Evolutionary conservation across 2,888 invertebrate genomes (phyloP).

Genomic region (Eilema depressum): DNA sequence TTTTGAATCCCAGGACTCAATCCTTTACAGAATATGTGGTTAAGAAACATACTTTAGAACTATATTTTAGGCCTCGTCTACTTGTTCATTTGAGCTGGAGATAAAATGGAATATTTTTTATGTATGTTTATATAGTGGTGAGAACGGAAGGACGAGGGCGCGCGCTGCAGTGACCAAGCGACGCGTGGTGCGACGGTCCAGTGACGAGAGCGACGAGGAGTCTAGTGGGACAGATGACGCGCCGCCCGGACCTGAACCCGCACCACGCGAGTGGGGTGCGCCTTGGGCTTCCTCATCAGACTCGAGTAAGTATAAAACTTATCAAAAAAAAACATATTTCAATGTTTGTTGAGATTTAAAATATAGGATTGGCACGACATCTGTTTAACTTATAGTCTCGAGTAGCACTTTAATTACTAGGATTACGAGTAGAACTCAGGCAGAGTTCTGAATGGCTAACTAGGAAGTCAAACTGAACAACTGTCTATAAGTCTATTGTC

Average conservation of each 20-base stretch:
- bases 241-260: slow-evolving; percentile 80
- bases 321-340: background rate
- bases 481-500: too few species aligned
- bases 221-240: slow-evolving; percentile 82
- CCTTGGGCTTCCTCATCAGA: slow-evolving; percentile 84
- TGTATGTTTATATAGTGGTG: slow-evolving; percentile 58
- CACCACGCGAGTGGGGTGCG: slow-evolving; percentile 85
- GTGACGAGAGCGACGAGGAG: slow-evolving; percentile 83
- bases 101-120: background rate
- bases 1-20: too few species aligned
- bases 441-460: background rate
- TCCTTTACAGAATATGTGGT: too few species aligned
- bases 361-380: too few species aligned
- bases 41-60: too few species aligned
- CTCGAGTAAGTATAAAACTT: slow-evolving; percentile 67
- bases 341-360: background rate
- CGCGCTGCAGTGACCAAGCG: slow-evolving; percentile 73
- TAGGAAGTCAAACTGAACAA: background rate
- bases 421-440: too few species aligned
- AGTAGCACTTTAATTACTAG: too few species aligned
- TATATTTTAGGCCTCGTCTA: too few species aligned
- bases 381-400: too few species aligned
- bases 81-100: background rate
- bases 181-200: slow-evolving; percentile 77
- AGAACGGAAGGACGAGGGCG: slow-evolving; percentile 71